These are phyloP conservation scores for Holothuria scabra DNA, from an alignment of 53 echinoderm and acorn worm species.

Conservation along the genomic window DNA sequence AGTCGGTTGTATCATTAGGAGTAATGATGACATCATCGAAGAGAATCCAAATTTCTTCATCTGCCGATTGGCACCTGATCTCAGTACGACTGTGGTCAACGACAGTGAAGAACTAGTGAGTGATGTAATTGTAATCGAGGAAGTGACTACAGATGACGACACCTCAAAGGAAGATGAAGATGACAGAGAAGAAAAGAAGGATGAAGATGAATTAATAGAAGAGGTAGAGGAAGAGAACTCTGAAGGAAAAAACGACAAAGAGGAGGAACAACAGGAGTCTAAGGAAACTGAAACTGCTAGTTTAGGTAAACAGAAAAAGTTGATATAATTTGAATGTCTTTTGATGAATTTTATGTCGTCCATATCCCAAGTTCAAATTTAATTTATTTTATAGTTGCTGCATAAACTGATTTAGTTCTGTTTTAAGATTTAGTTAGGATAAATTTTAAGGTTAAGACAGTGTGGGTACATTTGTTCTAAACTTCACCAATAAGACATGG, in stretches of 20 bases:
- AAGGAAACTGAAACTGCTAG: not conserved
- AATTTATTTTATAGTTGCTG: too few relatives aligned
- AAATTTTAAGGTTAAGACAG: too few relatives aligned
- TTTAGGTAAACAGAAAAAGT: too few relatives aligned
- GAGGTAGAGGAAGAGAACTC: not conserved
- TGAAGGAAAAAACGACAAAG: not conserved
- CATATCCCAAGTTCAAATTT: not conserved
- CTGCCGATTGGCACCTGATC: slow-evolving; percentile 48
- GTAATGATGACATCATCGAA: slow-evolving; percentile 70
- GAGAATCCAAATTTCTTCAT: slow-evolving; percentile 50
- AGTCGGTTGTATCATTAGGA: slow-evolving; percentile 80
- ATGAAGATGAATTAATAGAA: not conserved
- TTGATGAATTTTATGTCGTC: not conserved
- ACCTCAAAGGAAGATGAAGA: slow-evolving; percentile 16
- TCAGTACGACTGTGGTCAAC: slow-evolving; percentile 65
- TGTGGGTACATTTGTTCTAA: too few relatives aligned
- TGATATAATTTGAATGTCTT: not conserved
- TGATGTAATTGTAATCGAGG: slow-evolving; percentile 63
- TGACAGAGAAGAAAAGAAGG: not conserved
- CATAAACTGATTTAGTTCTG: too few relatives aligned
- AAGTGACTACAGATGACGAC: slow-evolving; percentile 20
- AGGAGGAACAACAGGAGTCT: not conserved
- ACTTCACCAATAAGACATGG: too few relatives aligned
- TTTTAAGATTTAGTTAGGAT: too few relatives aligned
- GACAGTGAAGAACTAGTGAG: slow-evolving; percentile 92